Evolutionary conservation across 1,140 invertebrate genomes (phyloP).

Genomic region (Micrasema longulum): DNA sequence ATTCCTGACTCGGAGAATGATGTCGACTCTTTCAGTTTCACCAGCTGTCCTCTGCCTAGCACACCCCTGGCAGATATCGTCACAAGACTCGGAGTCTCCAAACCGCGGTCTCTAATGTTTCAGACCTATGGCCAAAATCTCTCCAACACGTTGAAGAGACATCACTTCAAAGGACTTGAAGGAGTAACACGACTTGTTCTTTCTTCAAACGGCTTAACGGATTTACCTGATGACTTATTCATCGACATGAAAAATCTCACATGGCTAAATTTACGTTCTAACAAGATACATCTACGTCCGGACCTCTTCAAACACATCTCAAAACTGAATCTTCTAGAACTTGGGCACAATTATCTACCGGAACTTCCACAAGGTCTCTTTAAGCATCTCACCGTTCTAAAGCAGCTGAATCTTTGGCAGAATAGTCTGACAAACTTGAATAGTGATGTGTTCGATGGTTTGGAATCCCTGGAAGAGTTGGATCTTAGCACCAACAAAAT

Average conservation of each 20-base stretch:
- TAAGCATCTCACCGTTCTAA: constrained; percentile 69
- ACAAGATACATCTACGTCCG: constrained; percentile 70
- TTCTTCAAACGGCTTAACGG: constrained; percentile 65
- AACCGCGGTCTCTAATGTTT: constrained; percentile 63
- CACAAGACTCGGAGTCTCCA: constrained; percentile 61
- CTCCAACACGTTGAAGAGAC: constrained; percentile 63
- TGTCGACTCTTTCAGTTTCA: constrained; percentile 58
- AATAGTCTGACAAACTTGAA: constrained; percentile 72
- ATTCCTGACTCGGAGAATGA: constrained; percentile 17
- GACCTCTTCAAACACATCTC: constrained; percentile 69
- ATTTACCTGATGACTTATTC: constrained; percentile 72
- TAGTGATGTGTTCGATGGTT: constrained; percentile 70
- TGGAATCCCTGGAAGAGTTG: constrained; percentile 69
- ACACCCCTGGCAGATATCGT: constrained; percentile 63
- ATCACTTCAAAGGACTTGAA: constrained; percentile 68
- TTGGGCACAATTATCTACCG: constrained; percentile 72
- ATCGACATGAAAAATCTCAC: constrained; percentile 69
- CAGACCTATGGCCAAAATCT: constrained; percentile 63
- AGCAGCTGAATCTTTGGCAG: constrained; percentile 72
- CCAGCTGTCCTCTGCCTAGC: constrained; percentile 62
- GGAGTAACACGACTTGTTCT: constrained; percentile 65
- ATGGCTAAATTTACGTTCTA: constrained; percentile 71
- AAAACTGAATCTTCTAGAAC: constrained; percentile 71
- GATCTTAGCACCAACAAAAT: constrained; percentile 75
- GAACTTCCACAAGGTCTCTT: constrained; percentile 71